These are phyloP conservation scores for Vanacampus margaritifer DNA, from an alignment of 2,113 vertebrate species.

Conservation along the genomic window DNA sequence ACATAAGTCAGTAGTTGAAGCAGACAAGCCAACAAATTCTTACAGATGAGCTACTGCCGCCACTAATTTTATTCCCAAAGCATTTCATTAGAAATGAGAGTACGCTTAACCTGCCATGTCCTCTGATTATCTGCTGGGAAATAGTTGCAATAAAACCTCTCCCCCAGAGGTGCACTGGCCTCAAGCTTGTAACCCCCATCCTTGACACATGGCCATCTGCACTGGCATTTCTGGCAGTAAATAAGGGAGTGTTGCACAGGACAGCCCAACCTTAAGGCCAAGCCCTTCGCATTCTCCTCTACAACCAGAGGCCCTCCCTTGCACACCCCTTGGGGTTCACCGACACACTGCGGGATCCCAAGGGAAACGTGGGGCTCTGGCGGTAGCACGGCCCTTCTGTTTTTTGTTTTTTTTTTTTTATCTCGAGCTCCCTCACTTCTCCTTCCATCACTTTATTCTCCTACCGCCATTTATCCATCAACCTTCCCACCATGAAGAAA, in stretches of 20 bases:
- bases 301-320: conserved; percentile 37
- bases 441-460: conserved; percentile 17
- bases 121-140: conserved; percentile 8
- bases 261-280: conserved; percentile 40
- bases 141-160: conserved; percentile 16
- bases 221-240: conserved; percentile 60
- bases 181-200: conserved; percentile 28
- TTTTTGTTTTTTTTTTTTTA: too few species aligned
- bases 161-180: conserved; percentile 8
- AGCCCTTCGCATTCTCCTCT: conserved; percentile 46
- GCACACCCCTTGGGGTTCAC: conserved; percentile 43
- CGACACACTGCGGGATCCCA: conserved; percentile 39
- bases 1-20: too few species aligned
- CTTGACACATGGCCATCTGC: conserved; percentile 62
- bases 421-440: conserved; percentile 16
- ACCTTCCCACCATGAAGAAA: conserved; percentile 29
- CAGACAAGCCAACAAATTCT: too few species aligned
- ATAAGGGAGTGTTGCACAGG: conserved; percentile 49
- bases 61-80: neutral
- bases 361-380: conserved; percentile 39
- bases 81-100: neutral
- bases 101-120: neutral
- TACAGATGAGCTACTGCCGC: too few species aligned
- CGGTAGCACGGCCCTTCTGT: conserved; percentile 49
- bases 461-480: conserved; percentile 30